Conservation (phyloP, 2,113 vertebrate species). For the Malurus melanocephalus region DNA sequence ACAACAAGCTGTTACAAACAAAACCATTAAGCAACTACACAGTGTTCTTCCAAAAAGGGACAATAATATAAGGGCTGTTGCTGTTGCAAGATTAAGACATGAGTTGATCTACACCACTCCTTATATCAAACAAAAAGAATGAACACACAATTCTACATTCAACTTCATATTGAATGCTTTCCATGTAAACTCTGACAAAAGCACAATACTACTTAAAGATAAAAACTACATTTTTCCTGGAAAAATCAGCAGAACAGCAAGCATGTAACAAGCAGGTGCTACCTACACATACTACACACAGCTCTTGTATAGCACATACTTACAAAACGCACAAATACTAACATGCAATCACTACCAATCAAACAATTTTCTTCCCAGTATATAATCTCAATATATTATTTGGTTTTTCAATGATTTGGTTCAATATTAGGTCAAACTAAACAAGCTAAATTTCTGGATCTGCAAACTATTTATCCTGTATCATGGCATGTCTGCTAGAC, state of each 20-base stretch:
- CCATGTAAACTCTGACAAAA: not conserved
- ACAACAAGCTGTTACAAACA: conserved; percentile 3
- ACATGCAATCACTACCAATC: not conserved
- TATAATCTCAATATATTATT: not conserved
- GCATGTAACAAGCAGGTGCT: not conserved
- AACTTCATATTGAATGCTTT: not conserved
- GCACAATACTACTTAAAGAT: not conserved
- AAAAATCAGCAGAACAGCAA: not conserved
- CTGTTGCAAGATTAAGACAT: not conserved
- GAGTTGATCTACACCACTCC: not conserved
- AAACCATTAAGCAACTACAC: not conserved
- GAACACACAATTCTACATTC: not conserved
- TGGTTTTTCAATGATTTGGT: not conserved
- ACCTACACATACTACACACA: not conserved
- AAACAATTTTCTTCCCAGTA: not conserved
- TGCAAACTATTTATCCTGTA: not conserved
- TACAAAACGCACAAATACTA: not conserved
- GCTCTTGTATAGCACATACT: not conserved
- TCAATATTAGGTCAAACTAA: not conserved
- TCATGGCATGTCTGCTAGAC: fast-evolving
- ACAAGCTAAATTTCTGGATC: not conserved
- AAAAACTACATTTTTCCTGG: not conserved
- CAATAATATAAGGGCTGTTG: not conserved
- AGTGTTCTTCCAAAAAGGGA: not conserved
- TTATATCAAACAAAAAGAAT: not conserved